Conservation (phyloP, 1,140 invertebrate genomes). For the Halictus rubicundus region DNA sequence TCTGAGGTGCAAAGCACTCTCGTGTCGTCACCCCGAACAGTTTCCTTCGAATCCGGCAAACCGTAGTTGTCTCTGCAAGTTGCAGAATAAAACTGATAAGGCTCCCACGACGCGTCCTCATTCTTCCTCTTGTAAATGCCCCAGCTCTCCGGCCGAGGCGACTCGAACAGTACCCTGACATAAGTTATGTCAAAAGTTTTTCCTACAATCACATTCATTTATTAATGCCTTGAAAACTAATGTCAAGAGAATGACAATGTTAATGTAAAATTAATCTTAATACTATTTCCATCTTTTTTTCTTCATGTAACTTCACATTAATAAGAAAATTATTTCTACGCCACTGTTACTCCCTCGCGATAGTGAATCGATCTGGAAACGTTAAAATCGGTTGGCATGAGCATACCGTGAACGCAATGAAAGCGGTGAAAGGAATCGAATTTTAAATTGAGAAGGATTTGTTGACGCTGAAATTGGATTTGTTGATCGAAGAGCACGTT, state of each 20-base stretch:
- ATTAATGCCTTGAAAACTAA: not conserved
- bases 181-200: conserved; percentile 99
- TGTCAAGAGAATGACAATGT: no score
- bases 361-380: no score
- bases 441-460: not conserved
- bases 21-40: conserved; percentile 87
- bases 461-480: not conserved
- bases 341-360: no score
- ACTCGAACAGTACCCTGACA: conserved; percentile 95
- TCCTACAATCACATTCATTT: conserved; percentile 80
- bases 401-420: not conserved
- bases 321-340: no score
- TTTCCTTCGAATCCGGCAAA: conserved; percentile 87
- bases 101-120: conserved; percentile 92
- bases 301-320: no score
- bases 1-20: conserved; percentile 96
- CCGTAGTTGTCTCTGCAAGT: conserved; percentile 95
- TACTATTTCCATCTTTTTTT: no score
- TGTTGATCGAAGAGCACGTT: not conserved
- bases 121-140: conserved; percentile 94
- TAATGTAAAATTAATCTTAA: no score
- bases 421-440: not conserved
- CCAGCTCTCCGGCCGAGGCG: conserved; percentile 97
- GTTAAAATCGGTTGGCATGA: not conserved
- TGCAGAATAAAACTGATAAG: conserved; percentile 98